A percentile compares a stretch with the other conserved stretches of the same genome.
Evolutionary conservation across 2,797 vertebrate species (phyloP).

Genomic region (Danionella dracula): DNA sequence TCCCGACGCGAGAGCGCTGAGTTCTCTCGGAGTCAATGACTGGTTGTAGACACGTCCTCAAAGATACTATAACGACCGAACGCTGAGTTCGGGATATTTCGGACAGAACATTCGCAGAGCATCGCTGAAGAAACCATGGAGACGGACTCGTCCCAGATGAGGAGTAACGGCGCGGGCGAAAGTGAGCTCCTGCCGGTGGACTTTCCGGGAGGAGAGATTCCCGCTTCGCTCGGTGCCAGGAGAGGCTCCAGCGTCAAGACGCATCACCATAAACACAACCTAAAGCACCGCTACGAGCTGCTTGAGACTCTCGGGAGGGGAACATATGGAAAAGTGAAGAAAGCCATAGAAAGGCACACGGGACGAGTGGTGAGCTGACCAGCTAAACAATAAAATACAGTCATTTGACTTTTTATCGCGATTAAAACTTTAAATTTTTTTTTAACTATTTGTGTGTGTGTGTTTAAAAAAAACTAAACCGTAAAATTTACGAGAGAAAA

Average conservation of each 20-base stretch:
- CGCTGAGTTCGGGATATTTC: not conserved
- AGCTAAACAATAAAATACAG: not conserved
- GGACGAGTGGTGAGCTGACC: conserved; percentile 78
- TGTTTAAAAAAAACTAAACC: no score
- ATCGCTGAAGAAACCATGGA: conserved; percentile 18
- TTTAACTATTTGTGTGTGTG: no score
- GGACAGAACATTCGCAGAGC: not conserved
- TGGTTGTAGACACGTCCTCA: not conserved
- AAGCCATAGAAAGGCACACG: conserved; percentile 78
- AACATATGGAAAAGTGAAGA: conserved; percentile 85
- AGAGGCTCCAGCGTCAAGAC: conserved; percentile 74
- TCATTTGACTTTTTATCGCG: no score
- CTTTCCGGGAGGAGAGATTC: conserved; percentile 38
- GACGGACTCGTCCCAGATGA: conserved; percentile 21
- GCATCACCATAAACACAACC: conserved; percentile 86
- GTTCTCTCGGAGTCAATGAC: not conserved
- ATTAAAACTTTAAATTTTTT: no score
- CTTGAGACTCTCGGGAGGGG: conserved; percentile 82
- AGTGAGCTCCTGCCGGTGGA: conserved; percentile 39
- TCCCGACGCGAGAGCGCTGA: not conserved
- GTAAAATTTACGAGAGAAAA: no score
- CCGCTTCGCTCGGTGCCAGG: conserved; percentile 41
- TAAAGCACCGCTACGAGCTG: conserved; percentile 85
- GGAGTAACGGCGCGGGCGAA: conserved; percentile 11
- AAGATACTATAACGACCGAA: not conserved